A percentile compares a stretch with the other conserved stretches of the same genome.
Conservation (phyloP, 2,113 vertebrate species). For the Ceratotherium simum region DNA sequence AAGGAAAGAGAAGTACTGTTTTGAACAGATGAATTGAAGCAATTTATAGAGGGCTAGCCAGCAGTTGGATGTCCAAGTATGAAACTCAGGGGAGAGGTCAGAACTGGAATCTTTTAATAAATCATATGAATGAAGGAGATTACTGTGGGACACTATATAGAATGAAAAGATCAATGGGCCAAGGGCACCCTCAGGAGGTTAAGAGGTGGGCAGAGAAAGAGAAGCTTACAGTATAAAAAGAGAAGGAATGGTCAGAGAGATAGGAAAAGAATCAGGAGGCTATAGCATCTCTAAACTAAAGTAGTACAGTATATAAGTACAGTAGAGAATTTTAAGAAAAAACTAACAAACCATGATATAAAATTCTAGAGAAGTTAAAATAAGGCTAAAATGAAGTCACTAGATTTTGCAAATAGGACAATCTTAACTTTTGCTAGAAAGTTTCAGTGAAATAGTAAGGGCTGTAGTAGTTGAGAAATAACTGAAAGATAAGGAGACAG, state of each 20-base stretch:
- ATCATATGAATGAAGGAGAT: neutral
- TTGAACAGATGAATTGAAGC: neutral
- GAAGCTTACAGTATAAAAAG: neutral
- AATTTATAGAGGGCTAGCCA: neutral
- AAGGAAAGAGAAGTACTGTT: neutral
- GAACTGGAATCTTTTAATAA: neutral
- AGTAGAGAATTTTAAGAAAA: neutral
- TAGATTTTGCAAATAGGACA: neutral
- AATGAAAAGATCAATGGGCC: neutral
- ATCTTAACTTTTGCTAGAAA: neutral
- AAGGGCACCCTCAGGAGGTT: neutral
- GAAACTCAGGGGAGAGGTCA: neutral
- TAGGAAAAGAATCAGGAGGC: neutral
- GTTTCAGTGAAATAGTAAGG: neutral
- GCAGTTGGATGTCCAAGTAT: neutral
- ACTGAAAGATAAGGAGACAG: neutral
- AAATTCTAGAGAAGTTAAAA: neutral
- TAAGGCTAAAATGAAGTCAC: neutral
- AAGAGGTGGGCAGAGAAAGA: neutral
- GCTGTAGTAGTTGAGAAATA: neutral
- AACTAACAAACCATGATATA: neutral
- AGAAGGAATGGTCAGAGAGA: neutral
- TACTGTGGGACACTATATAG: neutral
- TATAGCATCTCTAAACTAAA: neutral
- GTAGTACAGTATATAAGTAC: neutral